Conservation (phyloP, 2,113 vertebrate species). For the Tachycineta bicolor region DNA sequence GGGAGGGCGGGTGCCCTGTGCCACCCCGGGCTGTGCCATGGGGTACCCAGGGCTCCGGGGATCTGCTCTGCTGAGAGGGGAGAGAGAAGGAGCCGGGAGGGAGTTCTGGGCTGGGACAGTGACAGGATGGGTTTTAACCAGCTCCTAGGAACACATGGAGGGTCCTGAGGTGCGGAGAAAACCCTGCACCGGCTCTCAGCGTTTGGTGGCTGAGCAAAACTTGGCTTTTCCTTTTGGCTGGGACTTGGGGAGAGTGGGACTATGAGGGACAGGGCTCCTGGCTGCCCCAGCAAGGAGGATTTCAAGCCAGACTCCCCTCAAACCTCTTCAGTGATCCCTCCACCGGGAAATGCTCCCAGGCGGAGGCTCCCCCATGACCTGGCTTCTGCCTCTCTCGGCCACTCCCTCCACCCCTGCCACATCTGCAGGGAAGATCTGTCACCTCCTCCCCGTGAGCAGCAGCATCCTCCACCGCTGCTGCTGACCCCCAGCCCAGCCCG, state of each 20-base stretch:
- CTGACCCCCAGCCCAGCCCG: not conserved
- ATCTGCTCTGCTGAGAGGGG: accelerated
- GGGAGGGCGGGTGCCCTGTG: not conserved
- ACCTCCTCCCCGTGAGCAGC: not conserved
- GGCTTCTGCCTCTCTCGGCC: not conserved
- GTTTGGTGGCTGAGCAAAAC: not conserved
- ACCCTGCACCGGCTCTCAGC: accelerated
- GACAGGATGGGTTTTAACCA: accelerated
- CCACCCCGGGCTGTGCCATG: accelerated
- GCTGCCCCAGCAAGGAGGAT: not conserved
- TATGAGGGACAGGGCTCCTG: not conserved
- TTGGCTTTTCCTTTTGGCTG: not conserved
- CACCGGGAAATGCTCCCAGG: accelerated
- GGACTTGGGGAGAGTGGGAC: not conserved
- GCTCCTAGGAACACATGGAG: accelerated
- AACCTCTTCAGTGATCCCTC: not conserved
- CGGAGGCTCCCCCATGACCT: not conserved
- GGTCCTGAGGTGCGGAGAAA: not conserved
- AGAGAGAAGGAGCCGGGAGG: not conserved
- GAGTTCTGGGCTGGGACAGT: not conserved
- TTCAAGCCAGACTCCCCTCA: not conserved
- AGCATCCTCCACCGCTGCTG: accelerated
- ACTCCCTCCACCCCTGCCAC: accelerated
- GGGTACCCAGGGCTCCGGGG: not conserved
- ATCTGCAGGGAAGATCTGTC: not conserved